Percentiles rank a stretch among this genome's conserved stretches.
Evolutionary conservation across 1,140 invertebrate genomes (phyloP).

Genomic region (Zelostemma sp.): DNA sequence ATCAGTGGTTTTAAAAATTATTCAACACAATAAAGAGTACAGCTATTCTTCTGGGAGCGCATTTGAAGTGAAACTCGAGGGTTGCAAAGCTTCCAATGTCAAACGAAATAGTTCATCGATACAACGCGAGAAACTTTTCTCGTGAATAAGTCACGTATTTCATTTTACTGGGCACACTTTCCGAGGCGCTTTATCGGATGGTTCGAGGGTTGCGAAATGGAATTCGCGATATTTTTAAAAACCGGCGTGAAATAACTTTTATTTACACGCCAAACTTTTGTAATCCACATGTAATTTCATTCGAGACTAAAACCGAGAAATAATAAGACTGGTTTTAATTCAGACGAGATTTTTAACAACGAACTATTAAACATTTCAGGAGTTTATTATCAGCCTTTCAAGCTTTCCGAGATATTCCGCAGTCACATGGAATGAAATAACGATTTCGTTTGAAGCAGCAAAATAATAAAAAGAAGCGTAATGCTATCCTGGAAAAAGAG

Average conservation of each 20-base stretch:
- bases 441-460: constrained; percentile 12
- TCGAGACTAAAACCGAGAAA: no score
- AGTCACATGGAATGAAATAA: constrained; percentile 35
- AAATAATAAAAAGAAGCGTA: constrained; percentile 21
- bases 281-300: no score
- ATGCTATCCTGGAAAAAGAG: constrained; percentile 18
- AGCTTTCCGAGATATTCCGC: constrained; percentile 20
- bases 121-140: constrained; percentile 23
- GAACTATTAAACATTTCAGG: no score
- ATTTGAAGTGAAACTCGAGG: constrained; percentile 1
- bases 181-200: constrained; percentile 21
- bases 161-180: constrained; percentile 27
- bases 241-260: no score
- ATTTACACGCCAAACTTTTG: no score
- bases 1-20: no score
- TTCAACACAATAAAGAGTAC: no score
- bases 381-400: no score
- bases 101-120: constrained; percentile 16
- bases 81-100: constrained; percentile 2
- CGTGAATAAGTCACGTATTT: constrained; percentile 32
- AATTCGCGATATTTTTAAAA: constrained; percentile 17
- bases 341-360: no score
- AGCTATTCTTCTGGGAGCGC: no score
- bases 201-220: constrained; percentile 15
- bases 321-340: no score